These are phyloP conservation scores for Adela reaumurella DNA, from an alignment of 2,888 invertebrate species.

Conservation along the genomic window DNA sequence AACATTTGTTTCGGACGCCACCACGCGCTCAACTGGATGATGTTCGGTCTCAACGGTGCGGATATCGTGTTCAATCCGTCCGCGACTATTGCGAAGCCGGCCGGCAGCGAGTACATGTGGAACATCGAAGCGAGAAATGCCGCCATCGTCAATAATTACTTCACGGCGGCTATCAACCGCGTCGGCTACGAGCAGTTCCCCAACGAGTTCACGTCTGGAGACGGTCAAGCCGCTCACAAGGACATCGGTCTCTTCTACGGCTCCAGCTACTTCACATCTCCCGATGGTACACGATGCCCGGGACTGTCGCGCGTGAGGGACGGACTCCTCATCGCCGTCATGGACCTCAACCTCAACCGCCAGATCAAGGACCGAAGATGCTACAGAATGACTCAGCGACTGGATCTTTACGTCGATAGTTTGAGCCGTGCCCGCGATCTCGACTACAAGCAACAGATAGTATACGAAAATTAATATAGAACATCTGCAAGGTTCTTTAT, in stretches of 20 bases:
- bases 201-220: constrained; percentile 49
- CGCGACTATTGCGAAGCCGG: constrained; percentile 78
- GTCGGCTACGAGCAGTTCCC: constrained; percentile 87
- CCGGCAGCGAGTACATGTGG: constrained; percentile 87
- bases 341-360: constrained; percentile 92
- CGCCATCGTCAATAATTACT: constrained; percentile 95
- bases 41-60: constrained; percentile 96
- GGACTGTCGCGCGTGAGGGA: constrained; percentile 76
- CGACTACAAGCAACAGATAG: constrained; percentile 75
- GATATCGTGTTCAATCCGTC: constrained; percentile 99
- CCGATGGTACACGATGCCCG: constrained; percentile 90
- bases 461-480: constrained; percentile 37
- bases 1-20: constrained; percentile 98
- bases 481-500: too few species aligned
- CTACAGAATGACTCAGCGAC: constrained; percentile 93
- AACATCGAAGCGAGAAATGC: constrained; percentile 94
- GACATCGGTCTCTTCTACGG: constrained; percentile 95
- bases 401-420: constrained; percentile 85
- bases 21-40: constrained; percentile 98
- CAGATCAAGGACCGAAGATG: constrained; percentile 94
- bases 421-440: constrained; percentile 67
- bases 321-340: constrained; percentile 85
- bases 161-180: constrained; percentile 89
- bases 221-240: constrained; percentile 75
- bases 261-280: constrained; percentile 89